A percentile compares a stretch with the other conserved stretches of the same genome.
phyloP scores from a whole-genome alignment of 1,140 invertebrate genomes.

The Apolygus lucorum region DNA sequence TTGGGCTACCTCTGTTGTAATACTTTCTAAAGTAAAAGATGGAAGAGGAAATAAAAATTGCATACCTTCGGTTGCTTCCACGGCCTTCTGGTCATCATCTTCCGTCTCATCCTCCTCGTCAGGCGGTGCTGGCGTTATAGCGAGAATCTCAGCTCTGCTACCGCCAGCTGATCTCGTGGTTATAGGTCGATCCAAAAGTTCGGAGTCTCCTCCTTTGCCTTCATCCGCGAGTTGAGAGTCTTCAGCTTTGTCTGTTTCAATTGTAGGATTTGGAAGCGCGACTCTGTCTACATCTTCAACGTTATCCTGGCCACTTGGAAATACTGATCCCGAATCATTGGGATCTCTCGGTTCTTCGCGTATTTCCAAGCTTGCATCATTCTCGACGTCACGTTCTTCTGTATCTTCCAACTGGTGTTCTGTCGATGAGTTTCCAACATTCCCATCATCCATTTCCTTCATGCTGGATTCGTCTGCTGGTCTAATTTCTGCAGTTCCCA shows the following conservation, averaged over 20 bases:
- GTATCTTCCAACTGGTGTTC: conserved; percentile 17
- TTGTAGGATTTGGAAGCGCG: conserved; percentile 22
- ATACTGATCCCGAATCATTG: too few species aligned
- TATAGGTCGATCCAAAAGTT: too few species aligned
- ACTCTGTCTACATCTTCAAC: conserved; percentile 26
- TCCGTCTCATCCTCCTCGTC: neutral
- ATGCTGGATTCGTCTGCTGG: conserved; percentile 21
- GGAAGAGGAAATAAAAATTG: neutral
- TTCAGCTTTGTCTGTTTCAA: neutral
- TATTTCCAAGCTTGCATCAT: neutral
- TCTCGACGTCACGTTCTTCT: conserved; percentile 29
- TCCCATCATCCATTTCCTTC: conserved; percentile 21
- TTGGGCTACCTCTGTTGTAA: neutral
- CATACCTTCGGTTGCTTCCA: neutral
- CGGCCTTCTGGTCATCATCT: conserved; percentile 10
- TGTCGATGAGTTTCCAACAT: conserved; percentile 16
- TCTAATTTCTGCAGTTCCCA: too few species aligned
- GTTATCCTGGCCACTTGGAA: too few species aligned
- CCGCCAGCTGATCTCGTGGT: neutral
- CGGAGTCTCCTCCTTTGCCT: too few species aligned
- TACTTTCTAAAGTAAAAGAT: too few species aligned
- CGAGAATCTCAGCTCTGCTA: neutral
- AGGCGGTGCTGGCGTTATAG: neutral
- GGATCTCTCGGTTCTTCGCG: too few species aligned
- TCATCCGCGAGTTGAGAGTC: neutral